Percentiles rank a stretch among this genome's conserved stretches.
Evolutionary conservation across 1,140 invertebrate genomes (phyloP).

Genomic region (Adoxophyes honmai): DNA sequence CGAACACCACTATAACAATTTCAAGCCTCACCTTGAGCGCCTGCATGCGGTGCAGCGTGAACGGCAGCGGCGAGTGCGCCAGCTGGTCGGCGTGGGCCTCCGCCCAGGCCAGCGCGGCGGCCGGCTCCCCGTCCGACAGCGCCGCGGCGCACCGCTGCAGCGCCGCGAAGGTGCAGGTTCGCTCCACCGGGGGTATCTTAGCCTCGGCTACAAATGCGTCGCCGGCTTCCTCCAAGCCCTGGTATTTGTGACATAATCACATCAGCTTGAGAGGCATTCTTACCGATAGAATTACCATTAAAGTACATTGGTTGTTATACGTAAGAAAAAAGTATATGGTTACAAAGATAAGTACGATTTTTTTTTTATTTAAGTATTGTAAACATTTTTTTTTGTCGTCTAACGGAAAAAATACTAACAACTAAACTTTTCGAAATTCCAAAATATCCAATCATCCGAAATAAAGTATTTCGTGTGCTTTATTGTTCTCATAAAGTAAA

Average conservation of each 20-base stretch:
- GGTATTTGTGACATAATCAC: constrained; percentile 33
- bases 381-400: too few relatives aligned
- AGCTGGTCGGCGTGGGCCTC: constrained; percentile 81
- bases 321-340: too few relatives aligned
- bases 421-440: too few relatives aligned
- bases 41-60: constrained; percentile 77
- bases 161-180: constrained; percentile 63
- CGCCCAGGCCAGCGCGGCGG: constrained; percentile 90
- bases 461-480: too few relatives aligned
- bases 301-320: too few relatives aligned
- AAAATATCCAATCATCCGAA: too few relatives aligned
- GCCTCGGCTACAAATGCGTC: constrained; percentile 78
- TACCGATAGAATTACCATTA: too few relatives aligned
- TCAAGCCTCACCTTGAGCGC: constrained; percentile 40
- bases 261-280: too few relatives aligned
- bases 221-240: constrained; percentile 82
- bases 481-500: too few relatives aligned
- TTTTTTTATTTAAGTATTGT: too few relatives aligned
- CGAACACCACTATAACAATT: constrained; percentile 60
- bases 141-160: constrained; percentile 65
- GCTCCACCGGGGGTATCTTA: constrained; percentile 45
- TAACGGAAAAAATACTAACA: too few relatives aligned
- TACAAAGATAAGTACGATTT: too few relatives aligned
- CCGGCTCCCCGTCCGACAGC: constrained; percentile 79
- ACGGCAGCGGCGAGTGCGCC: constrained; percentile 62